Conservation (phyloP, 2,797 vertebrate genomes). For the Lagorchestes hirsutus region DNA sequence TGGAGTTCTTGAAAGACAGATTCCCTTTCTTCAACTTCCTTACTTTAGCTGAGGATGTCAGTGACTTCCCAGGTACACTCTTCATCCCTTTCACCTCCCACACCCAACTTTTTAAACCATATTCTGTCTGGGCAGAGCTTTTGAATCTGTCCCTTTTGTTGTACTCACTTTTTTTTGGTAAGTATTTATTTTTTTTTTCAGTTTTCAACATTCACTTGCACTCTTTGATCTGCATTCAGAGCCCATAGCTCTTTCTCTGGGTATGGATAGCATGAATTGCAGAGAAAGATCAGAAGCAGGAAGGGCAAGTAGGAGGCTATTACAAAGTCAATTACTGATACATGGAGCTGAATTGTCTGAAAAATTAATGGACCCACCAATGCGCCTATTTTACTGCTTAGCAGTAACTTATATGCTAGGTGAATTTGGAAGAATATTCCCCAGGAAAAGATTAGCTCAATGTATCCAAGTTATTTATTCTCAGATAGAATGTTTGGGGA, state of each 20-base stretch:
- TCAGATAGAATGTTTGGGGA: fast-evolving
- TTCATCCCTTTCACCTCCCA: neutral
- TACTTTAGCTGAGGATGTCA: neutral
- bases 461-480: constrained; percentile 23
- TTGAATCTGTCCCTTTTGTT: neutral
- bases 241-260: too few species aligned
- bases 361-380: neutral
- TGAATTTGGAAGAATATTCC: neutral
- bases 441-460: constrained; percentile 11
- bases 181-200: too few species aligned
- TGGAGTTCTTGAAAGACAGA: neutral
- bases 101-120: neutral
- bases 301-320: neutral
- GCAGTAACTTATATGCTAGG: neutral
- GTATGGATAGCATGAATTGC: neutral
- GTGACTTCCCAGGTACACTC: neutral
- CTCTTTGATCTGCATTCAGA: too few species aligned
- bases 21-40: neutral
- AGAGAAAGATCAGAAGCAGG: neutral
- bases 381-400: neutral
- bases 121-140: neutral
- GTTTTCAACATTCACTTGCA: too few species aligned
- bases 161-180: neutral
- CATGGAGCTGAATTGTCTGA: neutral
- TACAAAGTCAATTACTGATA: neutral